These are phyloP conservation scores for Pterostichus niger DNA, from an alignment of 2,888 invertebrate species.

Conservation along the genomic window DNA sequence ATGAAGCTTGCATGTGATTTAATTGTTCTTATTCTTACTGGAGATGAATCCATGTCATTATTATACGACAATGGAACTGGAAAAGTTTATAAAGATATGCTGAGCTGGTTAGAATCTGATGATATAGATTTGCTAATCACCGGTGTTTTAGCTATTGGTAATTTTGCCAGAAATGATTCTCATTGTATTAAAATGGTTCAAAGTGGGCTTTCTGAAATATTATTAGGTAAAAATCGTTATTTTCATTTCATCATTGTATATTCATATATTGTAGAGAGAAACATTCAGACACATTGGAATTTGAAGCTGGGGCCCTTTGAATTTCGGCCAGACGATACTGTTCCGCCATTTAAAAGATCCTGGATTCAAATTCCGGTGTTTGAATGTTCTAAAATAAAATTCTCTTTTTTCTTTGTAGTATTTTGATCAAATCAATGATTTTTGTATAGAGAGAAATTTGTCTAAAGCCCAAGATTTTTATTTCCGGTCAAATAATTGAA, in stretches of 20 bases:
- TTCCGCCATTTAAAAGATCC: no score
- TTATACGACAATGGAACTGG: constrained; percentile 89
- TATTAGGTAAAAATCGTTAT: constrained; percentile 82
- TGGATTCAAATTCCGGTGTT: no score
- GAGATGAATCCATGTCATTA: constrained; percentile 94
- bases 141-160: constrained; percentile 91
- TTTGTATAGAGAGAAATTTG: no score
- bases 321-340: no score
- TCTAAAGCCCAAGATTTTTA: no score
- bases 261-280: no score
- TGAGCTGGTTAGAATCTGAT: constrained; percentile 87
- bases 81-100: constrained; percentile 84
- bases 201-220: constrained; percentile 86
- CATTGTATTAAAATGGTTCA: constrained; percentile 92
- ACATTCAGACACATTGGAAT: no score
- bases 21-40: constrained; percentile 90
- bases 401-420: no score
- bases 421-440: no score
- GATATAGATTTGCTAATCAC: constrained; percentile 89
- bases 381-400: no score
- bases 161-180: constrained; percentile 92
- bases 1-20: constrained; percentile 93
- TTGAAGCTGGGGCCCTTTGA: no score
- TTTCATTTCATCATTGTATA: no score
- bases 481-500: not conserved